phyloP scores from a whole-genome alignment of 2,888 invertebrate genomes.

The Parnassius mnemosyne region DNA sequence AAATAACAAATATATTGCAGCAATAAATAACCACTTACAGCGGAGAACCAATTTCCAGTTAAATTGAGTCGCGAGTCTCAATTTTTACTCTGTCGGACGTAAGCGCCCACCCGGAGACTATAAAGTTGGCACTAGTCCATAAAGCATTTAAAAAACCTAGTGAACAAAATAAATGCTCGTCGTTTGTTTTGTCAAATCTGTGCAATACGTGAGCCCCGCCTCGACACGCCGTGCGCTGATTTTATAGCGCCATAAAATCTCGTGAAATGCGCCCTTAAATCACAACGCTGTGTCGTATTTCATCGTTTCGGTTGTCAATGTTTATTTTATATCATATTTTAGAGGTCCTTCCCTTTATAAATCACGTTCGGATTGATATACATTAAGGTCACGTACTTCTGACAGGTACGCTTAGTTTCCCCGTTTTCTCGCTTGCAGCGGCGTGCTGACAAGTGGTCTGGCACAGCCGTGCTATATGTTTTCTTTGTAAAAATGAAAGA shows the following conservation, averaged over 20 bases:
- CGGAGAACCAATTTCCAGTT: constrained; percentile 31
- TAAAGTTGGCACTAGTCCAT: constrained; percentile 77
- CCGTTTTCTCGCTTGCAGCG: constrained; percentile 49
- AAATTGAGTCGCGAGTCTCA: constrained; percentile 48
- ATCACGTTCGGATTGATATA: constrained; percentile 76
- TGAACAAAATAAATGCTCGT: constrained; percentile 74
- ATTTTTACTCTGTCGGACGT: constrained; percentile 65
- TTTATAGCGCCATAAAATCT: constrained; percentile 79
- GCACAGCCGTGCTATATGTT: constrained; percentile 7
- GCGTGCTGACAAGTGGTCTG: constrained; percentile 59
- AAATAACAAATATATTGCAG: constrained; percentile 16
- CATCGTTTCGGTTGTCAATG: constrained; percentile 80
- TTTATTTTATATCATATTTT: constrained; percentile 81
- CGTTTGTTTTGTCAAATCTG: constrained; percentile 80
- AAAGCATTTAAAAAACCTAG: constrained; percentile 74
- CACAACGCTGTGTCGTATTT: constrained; percentile 77
- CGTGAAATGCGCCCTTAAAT: constrained; percentile 79
- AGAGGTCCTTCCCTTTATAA: constrained; percentile 75
- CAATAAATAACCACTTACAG: constrained; percentile 20
- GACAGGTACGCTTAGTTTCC: constrained; percentile 71
- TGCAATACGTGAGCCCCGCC: constrained; percentile 66
- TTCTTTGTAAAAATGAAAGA: constrained; percentile 1
- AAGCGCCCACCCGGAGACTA: constrained; percentile 59
- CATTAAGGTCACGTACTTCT: constrained; percentile 78
- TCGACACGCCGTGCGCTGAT: constrained; percentile 64